Evolutionary conservation across 1,140 invertebrate genomes (phyloP).

Genomic region (Lepidurus couesii): DNA sequence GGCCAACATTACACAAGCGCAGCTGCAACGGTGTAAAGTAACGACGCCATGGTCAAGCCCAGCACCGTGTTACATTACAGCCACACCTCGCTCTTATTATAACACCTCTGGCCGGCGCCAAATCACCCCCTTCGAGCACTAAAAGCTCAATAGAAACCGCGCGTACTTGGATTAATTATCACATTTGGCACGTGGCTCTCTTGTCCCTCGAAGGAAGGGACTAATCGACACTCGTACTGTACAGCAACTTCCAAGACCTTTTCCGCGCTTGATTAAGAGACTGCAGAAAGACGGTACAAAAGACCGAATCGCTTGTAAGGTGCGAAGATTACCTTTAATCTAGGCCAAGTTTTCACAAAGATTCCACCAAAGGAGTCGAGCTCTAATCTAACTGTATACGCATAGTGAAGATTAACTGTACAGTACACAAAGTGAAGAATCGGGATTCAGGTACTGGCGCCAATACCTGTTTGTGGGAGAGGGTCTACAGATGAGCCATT

Average conservation of each 20-base stretch:
- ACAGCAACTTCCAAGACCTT: background rate
- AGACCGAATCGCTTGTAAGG: background rate
- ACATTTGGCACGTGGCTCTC: background rate
- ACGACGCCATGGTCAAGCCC: background rate
- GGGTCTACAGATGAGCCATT: background rate
- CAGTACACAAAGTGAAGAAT: too few species aligned
- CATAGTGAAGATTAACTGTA: too few species aligned
- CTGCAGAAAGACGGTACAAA: background rate
- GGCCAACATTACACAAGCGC: slow-evolving; percentile 13
- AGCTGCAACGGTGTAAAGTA: background rate
- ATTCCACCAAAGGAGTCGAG: background rate
- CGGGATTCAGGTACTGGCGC: too few species aligned
- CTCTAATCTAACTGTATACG: background rate
- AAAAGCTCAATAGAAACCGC: background rate
- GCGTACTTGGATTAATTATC: slow-evolving; percentile 15
- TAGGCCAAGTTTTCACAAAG: background rate
- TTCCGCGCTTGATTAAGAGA: background rate
- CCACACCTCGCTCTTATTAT: background rate
- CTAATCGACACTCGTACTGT: background rate
- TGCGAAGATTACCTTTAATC: background rate
- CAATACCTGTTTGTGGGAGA: too few species aligned
- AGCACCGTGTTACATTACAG: background rate
- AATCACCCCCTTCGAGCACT: background rate
- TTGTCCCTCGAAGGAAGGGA: background rate
- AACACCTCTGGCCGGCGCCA: background rate